Conservation (phyloP, 2,113 vertebrate genomes). For the Symphodus melops region DNA sequence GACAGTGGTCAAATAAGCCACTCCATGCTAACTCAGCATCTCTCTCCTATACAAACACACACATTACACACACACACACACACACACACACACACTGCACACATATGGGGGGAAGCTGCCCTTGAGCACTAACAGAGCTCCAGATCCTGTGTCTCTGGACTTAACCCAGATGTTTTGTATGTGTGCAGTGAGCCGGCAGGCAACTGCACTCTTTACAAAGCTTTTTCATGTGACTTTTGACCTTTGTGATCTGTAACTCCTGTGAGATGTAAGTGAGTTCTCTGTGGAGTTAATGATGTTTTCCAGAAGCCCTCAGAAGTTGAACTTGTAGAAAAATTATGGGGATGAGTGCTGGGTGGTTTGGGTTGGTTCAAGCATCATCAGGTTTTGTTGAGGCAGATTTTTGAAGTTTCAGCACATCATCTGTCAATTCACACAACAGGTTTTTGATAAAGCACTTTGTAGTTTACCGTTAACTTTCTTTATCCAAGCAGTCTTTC, state of each 20-base stretch:
- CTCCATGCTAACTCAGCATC: conserved; percentile 65
- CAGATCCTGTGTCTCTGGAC: conserved; percentile 29
- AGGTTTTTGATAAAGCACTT: background rate
- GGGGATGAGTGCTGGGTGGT: conserved; percentile 7
- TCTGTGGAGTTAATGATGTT: conserved; percentile 47
- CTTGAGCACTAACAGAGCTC: conserved; percentile 57
- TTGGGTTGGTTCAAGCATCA: conserved; percentile 17
- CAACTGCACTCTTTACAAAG: conserved; percentile 9
- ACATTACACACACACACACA: conserved; percentile 7
- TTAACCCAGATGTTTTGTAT: conserved; percentile 29
- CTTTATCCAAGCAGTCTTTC: background rate
- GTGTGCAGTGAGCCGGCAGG: conserved; percentile 15
- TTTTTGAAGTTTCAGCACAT: conserved; percentile 51
- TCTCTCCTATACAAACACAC: conserved; percentile 13
- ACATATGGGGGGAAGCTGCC: conserved; percentile 38
- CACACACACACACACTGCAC: conserved; percentile 4
- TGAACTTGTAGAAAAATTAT: conserved; percentile 19
- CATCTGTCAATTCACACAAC: too few relatives aligned
- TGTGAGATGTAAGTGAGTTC: conserved; percentile 10
- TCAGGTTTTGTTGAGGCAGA: conserved; percentile 19
- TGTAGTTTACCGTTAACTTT: background rate
- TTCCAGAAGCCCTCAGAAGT: conserved; percentile 48
- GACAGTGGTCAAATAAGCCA: conserved; percentile 65
- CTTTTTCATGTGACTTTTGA: conserved; percentile 58
- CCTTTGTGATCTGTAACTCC: conserved; percentile 38